Evolutionary conservation across 2,888 invertebrate species (phyloP).

Genomic region (Cataglyphis rosenhaueri): DNA sequence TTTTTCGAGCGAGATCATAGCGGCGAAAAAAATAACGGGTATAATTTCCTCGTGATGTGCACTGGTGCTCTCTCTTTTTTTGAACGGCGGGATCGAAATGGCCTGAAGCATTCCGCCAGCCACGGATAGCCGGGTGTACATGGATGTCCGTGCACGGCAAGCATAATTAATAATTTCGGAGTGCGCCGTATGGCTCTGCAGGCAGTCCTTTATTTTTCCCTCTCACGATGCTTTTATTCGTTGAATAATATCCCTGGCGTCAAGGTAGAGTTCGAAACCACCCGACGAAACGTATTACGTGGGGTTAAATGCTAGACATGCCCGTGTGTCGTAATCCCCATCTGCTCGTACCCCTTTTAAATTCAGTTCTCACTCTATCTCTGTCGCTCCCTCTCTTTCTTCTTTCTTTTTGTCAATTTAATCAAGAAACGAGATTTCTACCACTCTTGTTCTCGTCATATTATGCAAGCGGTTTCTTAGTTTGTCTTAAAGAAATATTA

Average conservation of each 20-base stretch:
- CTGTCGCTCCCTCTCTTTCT: background rate
- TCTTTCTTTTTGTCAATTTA: background rate
- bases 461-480: background rate
- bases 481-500: background rate
- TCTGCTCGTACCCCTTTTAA: conserved; percentile 63
- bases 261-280: conserved; percentile 63
- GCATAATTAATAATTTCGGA: conserved; percentile 76
- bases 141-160: conserved; percentile 68
- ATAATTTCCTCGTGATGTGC: conserved; percentile 48
- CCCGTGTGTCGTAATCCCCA: conserved; percentile 58
- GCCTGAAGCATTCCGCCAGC: conserved; percentile 41
- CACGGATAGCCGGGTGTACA: conserved; percentile 70
- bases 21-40: conserved; percentile 13
- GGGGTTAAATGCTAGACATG: conserved; percentile 70
- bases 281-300: conserved; percentile 56
- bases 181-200: conserved; percentile 48
- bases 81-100: conserved; percentile 49
- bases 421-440: conserved; percentile 1
- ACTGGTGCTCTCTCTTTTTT: conserved; percentile 32
- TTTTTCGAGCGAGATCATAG: conserved; percentile 23
- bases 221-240: conserved; percentile 38
- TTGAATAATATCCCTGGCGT: conserved; percentile 50
- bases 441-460: background rate
- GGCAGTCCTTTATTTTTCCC: conserved; percentile 44
- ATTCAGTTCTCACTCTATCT: background rate